Base-by-base conservation (phyloP, 2,888 invertebrate genomes). In the Pollenia griseotomentosa region DNA sequence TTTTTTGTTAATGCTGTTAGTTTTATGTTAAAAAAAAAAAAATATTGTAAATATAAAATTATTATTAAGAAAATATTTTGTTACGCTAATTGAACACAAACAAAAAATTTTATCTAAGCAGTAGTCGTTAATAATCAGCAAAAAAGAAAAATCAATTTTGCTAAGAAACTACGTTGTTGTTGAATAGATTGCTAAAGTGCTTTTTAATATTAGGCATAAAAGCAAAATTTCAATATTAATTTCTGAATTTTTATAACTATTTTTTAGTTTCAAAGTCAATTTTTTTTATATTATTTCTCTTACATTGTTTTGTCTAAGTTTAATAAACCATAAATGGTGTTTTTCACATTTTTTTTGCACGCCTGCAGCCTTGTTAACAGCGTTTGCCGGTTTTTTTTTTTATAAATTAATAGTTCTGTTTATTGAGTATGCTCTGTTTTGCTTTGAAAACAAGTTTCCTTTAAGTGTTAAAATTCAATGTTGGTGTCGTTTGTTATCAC, bases 361-460 rank as follows among this genome's bases (percentile, higher is more conserved):
- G 70, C 77, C 59, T 77, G n/a, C 46, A 46, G 63, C 46, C 53
- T 53, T 55, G 44, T 77, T 61, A 70, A n/a, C 19, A 63, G 33
- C 70, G 46, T 19, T 73, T 79, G 66, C 19, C 33, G 63, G 53
- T 75, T 51, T 70, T 57, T 19, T 48, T 33, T 14, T 23, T 2
- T 42, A n/a, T n/a, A 48, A 63, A 70, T 19, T 51, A 51, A 70
- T 48, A 75, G 55, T 63, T 48, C 53, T 80, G 2, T 84, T 83
- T 85, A 87, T 86, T 16, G 55, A 65, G 6, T 11, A 42, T 55
- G n/a, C 53, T 53, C 53, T 71, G 2, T 44, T 51, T 53, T 63
- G 7, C 89, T 90, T 89, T 90, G 16, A 59, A 70, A 70, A 87
- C 90, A 90, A 90, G 89, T 66, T 55, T 44, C 33, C 33, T 48